Evolutionary conservation across 1,140 invertebrate species (phyloP), one percentile per base, ranked within the genome.

Genomic region (Asobara japonica): DNA sequence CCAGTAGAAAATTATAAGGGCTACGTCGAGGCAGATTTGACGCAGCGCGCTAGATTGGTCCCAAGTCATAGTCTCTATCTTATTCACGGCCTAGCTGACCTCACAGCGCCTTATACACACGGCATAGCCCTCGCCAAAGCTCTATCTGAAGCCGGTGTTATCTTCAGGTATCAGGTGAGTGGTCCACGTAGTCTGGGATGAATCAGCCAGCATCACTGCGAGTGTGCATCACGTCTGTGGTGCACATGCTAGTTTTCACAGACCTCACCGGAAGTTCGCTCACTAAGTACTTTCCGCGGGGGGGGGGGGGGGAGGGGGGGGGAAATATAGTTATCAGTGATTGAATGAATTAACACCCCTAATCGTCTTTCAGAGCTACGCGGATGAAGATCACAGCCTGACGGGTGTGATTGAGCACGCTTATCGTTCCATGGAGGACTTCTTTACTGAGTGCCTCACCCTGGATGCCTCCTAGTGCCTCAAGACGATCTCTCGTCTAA

Each of bases 51-150:
- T 38, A 91, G 92, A 81, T 91, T 96, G 82, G 94, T 97, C 75
- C 93, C 94, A 72, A 91, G 92, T 78, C 93, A 95, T 83, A 94
- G 94, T 69, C 92, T 97, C 80, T 95, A 96, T 86, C 89, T 98
- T 72, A 89, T 98, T 79, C 97, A 98, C 82, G 96, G 96, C 72
- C 90, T 97, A 82, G 94, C 93, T 10, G 96, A 97, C 87, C 91
- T 97, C 76, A 94, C 94, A 79, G 95, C 96, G 76, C 97, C 97
- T 79, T 96, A 97, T 88, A 94, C 96, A 78, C 96, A 98, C 86
- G 94, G 93, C 71, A 92, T 97, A 83, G 91, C 95, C 82, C 90
- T 98, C 67, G 94, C 96, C 33, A 92, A 94, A 82, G 93, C 95
- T 72, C 90, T 98, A 73, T 93, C 95, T 22, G 92, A 95, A 78